Percentiles rank a stretch among this genome's conserved stretches.
Conservation (phyloP, 2,888 invertebrate species). For the Caenorhabditis doughertyi region DNA sequence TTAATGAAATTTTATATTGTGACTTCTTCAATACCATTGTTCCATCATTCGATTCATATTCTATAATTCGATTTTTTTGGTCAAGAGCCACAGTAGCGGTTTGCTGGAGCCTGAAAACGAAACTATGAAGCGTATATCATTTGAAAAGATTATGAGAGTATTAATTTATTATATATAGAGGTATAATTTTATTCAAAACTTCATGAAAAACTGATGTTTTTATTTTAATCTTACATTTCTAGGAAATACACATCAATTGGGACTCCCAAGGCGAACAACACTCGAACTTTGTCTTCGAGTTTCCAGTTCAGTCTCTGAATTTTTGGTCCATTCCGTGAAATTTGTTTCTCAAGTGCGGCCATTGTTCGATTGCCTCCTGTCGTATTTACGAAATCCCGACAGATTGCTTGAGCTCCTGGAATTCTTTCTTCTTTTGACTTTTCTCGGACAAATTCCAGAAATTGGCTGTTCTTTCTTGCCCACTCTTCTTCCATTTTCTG, state of each 20-base stretch:
- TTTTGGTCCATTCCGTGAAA: background rate
- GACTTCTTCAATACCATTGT: background rate
- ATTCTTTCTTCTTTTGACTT: background rate
- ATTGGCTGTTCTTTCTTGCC: background rate
- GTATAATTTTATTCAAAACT: background rate
- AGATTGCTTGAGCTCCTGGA: background rate
- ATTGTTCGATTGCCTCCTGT: background rate
- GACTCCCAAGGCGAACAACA: background rate
- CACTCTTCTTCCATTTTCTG: background rate
- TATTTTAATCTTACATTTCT: background rate
- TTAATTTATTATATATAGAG: no score
- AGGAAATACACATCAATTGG: background rate
- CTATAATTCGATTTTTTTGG: background rate
- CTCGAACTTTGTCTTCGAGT: background rate
- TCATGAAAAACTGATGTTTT: no score
- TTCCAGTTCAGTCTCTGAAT: background rate
- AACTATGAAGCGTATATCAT: background rate
- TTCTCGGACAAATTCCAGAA: background rate
- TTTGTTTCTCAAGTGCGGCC: background rate
- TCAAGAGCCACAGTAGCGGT: background rate
- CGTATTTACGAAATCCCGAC: background rate
- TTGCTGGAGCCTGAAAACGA: background rate
- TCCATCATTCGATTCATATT: constrained; percentile 3
- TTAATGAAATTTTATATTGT: background rate
- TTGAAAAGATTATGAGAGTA: background rate